phyloP scores from a whole-genome alignment of 2,113 vertebrate genomes.

The Eurystomus gularis region DNA sequence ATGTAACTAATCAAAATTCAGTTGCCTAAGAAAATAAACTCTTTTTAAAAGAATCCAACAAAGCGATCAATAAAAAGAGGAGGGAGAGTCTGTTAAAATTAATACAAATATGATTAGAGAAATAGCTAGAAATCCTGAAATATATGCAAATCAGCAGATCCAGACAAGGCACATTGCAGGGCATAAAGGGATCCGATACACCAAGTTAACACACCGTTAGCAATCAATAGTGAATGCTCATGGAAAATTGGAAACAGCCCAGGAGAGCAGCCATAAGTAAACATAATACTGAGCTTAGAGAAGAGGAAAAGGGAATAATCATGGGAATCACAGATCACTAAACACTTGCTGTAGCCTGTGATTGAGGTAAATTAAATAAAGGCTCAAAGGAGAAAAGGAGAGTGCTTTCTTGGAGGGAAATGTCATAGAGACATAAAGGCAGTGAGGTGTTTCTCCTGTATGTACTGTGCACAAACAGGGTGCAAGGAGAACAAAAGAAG shows the following conservation, averaged over 20 bases:
- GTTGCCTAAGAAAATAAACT: neutral
- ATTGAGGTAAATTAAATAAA: conserved; percentile 15
- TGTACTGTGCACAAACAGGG: neutral
- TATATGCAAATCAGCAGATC: neutral
- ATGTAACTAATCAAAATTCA: conserved; percentile 19
- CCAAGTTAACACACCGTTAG: conserved; percentile 18
- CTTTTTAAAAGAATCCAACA: neutral
- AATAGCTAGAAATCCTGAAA: neutral
- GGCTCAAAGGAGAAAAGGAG: neutral
- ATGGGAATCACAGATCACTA: conserved; percentile 43
- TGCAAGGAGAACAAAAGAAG: neutral
- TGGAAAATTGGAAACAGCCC: conserved; percentile 28
- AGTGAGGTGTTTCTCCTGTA: neutral
- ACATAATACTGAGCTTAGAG: neutral
- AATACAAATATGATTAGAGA: neutral
- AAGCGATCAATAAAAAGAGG: neutral
- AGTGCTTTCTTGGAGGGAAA: neutral
- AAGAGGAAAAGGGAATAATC: conserved; percentile 14
- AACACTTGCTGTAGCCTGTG: neutral
- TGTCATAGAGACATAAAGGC: neutral
- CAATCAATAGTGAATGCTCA: conserved; percentile 3
- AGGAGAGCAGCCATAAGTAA: conserved; percentile 15
- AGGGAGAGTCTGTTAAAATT: neutral
- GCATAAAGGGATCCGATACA: neutral
- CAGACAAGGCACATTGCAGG: neutral